phyloP scores from a whole-genome alignment of 2,888 invertebrate species.

The Petrolisthes cinctipes region DNA sequence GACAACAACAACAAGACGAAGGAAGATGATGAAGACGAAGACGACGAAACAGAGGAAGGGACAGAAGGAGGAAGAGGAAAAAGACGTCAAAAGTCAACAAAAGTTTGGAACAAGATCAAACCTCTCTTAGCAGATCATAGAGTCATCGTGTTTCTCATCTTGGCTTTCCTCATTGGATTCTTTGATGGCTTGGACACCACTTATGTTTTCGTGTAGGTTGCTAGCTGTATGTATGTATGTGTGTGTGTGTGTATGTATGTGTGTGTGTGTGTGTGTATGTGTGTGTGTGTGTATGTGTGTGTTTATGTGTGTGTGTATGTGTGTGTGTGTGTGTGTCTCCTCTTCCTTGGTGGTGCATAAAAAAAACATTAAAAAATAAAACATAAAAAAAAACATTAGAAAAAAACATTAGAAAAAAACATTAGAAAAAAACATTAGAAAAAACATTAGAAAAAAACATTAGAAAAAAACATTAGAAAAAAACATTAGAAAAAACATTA shows the following conservation, averaged over 20 bases:
- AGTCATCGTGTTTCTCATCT: conserved; percentile 50
- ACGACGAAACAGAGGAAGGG: too few relatives aligned
- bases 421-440: neutral
- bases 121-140: conserved; percentile 27
- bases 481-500: neutral
- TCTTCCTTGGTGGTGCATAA: neutral
- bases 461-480: neutral
- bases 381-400: neutral
- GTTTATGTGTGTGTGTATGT: too few relatives aligned
- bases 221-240: neutral
- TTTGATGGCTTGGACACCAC: conserved; percentile 51
- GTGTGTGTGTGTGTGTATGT: neutral
- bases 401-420: neutral
- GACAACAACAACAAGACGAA: too few relatives aligned
- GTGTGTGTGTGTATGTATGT: too few relatives aligned
- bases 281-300: too few relatives aligned
- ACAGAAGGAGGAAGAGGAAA: neutral
- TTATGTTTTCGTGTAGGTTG: conserved; percentile 52
- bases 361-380: neutral
- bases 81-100: neutral
- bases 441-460: neutral
- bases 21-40: too few relatives aligned
- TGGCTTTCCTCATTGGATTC: conserved; percentile 43
- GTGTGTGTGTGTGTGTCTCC: too few relatives aligned
- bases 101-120: conserved; percentile 26